Evolutionary conservation across 2,797 vertebrate species (phyloP), one percentile per base, ranked within the genome.

Genomic region (Loris lydekkerianus): DNA sequence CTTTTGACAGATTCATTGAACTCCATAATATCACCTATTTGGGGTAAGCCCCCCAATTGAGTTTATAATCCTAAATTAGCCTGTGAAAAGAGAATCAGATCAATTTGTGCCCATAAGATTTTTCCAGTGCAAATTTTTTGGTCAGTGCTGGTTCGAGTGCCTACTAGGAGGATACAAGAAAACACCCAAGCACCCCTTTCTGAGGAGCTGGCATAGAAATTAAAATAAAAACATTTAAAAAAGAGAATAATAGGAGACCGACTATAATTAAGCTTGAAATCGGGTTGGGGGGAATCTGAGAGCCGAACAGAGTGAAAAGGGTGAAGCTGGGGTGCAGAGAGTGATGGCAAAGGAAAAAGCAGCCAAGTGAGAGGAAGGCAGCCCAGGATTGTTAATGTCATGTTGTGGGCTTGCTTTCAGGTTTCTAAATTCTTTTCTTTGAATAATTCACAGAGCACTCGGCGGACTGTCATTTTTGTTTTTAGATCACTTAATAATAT

Each of bases 401-500:
- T 1, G 0, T 1, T 25, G 46, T 31, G 73, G 46, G 20, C 49
- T 58, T 34, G 37, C 56, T 43, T 86, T 86, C 82, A 34, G 53
- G 76, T 86, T 43, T 18, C 80, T 67, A 69, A 91, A 76, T 49
- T n/a, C 31, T 23, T 95, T 78, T n/a, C 80, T 83, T 43, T 96
- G 65, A 92, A 75, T 95, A 94, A 89, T 93, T 95, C 70, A 95
- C 60, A 31, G 18, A 37, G 43, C 53, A 56, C 85, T 96, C 29
- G 11, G 76, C 60, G 80, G 65, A 63, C 76, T 40, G n/a, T 84
- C 49, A 67, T 31, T 87, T 95, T 90, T 78, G 65, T 89, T 86
- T 96, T 83, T 92, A 93, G 85, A 77, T 7, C 2, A 83, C 58
- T 93, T 96, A 93, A 83, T 92, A 86, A 80, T 96, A 95, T 81